These are phyloP conservation scores for Protobothrops mucrosquamatus DNA, from an alignment of 2,113 vertebrate genomes.

Conservation along the genomic window DNA sequence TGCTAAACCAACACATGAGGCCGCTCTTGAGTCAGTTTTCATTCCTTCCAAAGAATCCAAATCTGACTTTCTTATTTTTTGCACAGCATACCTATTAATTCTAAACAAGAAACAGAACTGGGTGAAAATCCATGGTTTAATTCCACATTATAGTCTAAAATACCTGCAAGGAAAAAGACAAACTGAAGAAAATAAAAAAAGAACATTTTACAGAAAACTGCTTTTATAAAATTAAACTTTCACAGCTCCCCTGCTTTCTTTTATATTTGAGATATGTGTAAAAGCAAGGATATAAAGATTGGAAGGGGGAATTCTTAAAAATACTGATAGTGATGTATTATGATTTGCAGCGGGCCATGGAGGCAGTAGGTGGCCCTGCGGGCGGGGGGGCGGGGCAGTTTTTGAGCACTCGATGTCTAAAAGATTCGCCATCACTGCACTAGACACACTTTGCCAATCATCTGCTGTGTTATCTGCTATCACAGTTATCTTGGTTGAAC, in stretches of 20 bases:
- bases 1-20: conserved; percentile 56
- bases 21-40: conserved; percentile 64
- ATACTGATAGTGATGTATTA: not conserved
- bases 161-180: not conserved
- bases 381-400: too few species aligned
- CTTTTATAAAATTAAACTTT: not conserved
- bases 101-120: conserved; percentile 27
- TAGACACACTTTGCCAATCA: not conserved
- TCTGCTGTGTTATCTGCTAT: not conserved
- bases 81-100: conserved; percentile 28
- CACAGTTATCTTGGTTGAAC: not conserved
- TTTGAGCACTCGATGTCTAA: too few species aligned
- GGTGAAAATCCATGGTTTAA: conserved; percentile 48
- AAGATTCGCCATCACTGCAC: not conserved
- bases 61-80: conserved; percentile 28
- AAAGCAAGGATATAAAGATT: not conserved
- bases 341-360: too few species aligned
- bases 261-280: not conserved
- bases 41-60: conserved; percentile 30
- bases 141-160: conserved; percentile 22
- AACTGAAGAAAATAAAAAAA: not conserved
- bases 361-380: too few species aligned
- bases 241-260: not conserved
- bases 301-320: not conserved
- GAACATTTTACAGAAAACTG: conserved; percentile 13